Percentiles rank a stretch among this genome's conserved stretches.
Conservation (phyloP, 2,797 vertebrate species). For the Sebastes variabilis region DNA sequence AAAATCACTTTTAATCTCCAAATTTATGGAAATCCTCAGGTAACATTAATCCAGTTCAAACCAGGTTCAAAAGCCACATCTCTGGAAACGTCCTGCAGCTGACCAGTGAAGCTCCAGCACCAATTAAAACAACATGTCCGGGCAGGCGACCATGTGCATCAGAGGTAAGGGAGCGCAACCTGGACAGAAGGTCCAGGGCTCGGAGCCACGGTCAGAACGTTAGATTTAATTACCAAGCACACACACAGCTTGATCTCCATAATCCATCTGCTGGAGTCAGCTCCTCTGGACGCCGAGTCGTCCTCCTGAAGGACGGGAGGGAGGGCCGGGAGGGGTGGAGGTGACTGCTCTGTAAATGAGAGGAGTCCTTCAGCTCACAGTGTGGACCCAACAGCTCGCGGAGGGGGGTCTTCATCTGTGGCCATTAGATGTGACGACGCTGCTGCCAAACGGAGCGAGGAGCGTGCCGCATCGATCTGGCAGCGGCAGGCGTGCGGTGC, state of each 20-base stretch:
- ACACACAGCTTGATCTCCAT: slow-evolving; percentile 76
- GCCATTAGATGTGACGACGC: slow-evolving; percentile 57
- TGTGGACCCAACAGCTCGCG: slow-evolving; percentile 38
- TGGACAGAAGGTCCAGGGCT: slow-evolving; percentile 65
- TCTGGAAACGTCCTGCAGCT: slow-evolving; percentile 11
- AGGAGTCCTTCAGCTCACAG: slow-evolving; percentile 66
- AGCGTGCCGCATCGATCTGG: slow-evolving; percentile 61
- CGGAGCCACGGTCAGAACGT: slow-evolving; percentile 52
- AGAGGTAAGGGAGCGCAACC: slow-evolving; percentile 56
- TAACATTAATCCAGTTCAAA: slow-evolving; percentile 1
- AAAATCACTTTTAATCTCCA: neutral
- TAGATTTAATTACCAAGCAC: slow-evolving; percentile 75
- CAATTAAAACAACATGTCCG: slow-evolving; percentile 54
- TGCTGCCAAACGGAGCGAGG: slow-evolving; percentile 65
- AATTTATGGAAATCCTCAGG: neutral
- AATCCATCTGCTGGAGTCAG: slow-evolving; percentile 77
- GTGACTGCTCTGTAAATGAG: slow-evolving; percentile 76
- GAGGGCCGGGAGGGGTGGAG: slow-evolving; percentile 47
- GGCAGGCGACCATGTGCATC: slow-evolving; percentile 41
- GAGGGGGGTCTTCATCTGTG: slow-evolving; percentile 58
- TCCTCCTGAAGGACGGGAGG: slow-evolving; percentile 67
- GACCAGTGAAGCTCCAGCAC: slow-evolving; percentile 37
- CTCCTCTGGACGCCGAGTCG: slow-evolving; percentile 49
- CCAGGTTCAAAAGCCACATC: neutral
- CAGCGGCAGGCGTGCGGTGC: slow-evolving; percentile 27